These are phyloP conservation scores for Malurus splendens DNA, from an alignment of 2,797 vertebrate genomes.

Conservation along the genomic window DNA sequence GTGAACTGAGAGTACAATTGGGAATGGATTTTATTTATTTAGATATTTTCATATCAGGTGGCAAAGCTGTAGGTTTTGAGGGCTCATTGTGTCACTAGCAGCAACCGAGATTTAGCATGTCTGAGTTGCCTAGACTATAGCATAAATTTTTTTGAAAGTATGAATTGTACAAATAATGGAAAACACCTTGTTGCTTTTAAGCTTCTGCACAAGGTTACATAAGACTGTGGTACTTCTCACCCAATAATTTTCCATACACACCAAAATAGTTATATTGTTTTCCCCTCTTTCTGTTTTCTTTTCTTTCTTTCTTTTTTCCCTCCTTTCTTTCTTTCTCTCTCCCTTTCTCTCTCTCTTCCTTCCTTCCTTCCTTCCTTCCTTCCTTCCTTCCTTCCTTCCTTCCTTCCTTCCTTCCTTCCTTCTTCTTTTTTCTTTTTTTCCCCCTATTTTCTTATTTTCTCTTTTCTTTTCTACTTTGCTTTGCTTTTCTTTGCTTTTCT, in stretches of 20 bases:
- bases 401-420: no score
- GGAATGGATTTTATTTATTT: slow-evolving; percentile 39
- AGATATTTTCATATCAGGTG: neutral
- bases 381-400: no score
- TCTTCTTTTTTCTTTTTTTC: no score
- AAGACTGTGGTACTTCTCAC: neutral
- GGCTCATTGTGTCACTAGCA: neutral
- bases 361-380: no score
- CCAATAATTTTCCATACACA: neutral
- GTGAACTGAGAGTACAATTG: neutral
- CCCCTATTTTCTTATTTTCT: neutral
- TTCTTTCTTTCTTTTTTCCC: neutral
- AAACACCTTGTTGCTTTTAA: slow-evolving; percentile 9
- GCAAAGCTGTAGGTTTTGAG: neutral
- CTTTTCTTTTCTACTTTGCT: no score
- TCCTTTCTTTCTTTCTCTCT: no score
- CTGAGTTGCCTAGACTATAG: neutral
- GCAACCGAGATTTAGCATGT: neutral
- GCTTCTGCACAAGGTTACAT: neutral
- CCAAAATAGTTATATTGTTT: neutral
- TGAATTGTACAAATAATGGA: neutral
- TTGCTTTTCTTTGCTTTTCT: no score
- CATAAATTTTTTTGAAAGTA: neutral
- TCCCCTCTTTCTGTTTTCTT: neutral
- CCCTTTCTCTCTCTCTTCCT: no score